Conservation (phyloP, 2,113 vertebrate species). For the Phrynosoma blainvillii region DNA sequence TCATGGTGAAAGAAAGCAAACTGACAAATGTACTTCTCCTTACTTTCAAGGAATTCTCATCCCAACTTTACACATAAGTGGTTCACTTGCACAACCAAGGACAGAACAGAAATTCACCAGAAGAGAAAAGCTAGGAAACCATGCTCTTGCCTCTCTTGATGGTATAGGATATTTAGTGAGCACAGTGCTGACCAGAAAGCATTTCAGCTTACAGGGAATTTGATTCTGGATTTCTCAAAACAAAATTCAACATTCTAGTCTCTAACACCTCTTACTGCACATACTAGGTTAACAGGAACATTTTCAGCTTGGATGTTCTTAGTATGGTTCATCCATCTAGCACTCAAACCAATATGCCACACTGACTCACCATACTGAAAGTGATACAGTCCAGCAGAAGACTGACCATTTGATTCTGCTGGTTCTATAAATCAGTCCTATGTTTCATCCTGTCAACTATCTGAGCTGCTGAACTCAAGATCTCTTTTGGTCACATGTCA, state of each 20-base stretch:
- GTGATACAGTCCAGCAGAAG: not conserved
- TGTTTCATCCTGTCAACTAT: slow-evolving; percentile 51
- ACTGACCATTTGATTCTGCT: not conserved
- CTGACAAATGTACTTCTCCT: too few species aligned
- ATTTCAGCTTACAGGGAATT: not conserved
- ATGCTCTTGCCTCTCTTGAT: not conserved
- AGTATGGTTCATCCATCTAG: not conserved
- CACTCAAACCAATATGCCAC: too few species aligned
- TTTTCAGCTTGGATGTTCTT: not conserved
- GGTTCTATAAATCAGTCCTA: not conserved
- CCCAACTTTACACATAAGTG: not conserved
- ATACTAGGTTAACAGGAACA: not conserved
- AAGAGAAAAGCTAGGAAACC: not conserved
- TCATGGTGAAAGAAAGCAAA: too few species aligned
- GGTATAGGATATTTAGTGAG: not conserved
- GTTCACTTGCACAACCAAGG: not conserved
- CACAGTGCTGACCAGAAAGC: not conserved
- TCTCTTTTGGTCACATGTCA: slow-evolving; percentile 71
- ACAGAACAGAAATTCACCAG: not conserved
- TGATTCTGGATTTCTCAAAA: not conserved
- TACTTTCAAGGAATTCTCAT: not conserved
- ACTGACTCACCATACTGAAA: too few species aligned
- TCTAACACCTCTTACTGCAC: not conserved
- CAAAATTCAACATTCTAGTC: not conserved
- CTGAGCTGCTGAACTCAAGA: slow-evolving; percentile 57